Base-by-base conservation (phyloP, 1,140 invertebrate species). In the Ceratina japonica region DNA sequence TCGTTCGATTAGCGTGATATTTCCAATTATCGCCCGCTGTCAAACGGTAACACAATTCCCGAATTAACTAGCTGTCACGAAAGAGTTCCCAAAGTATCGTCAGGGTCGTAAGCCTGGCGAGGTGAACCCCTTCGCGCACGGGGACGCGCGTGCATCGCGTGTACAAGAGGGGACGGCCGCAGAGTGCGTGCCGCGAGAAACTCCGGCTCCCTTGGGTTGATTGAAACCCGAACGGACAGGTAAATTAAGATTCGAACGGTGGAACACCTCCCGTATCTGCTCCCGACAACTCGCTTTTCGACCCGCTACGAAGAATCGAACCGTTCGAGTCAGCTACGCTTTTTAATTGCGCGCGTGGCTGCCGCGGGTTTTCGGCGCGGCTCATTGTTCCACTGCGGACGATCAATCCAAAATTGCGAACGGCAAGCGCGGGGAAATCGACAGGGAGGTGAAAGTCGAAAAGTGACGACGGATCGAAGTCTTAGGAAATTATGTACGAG, bases 51-150 rank as follows among this genome's bases (percentile, higher is more conserved):
- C 72, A 83, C 68, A 71, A 71, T 51, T 75, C 58, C 75, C 59
- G 83, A 84, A 84, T 85, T 84, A 85, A 85, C 79, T 74, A 85
- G 79, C 78, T 81, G 82, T 81, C 82, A 84, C 27, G 74, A 84
- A 81, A 81, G 79, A 85, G 71, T 85, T 84, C 72, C 52, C 65
- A 52, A 75, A 82, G 72, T 37, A 54, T 71, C 37, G 58, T 24
- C 37, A 44, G 37, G 37, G 37, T 8, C 37, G 37, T 44, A 4
- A 70, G 52, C 24, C 22, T 82, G 69, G 51, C 65, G 37, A 20
- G 74, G 24, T 49, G 22, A 76, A 63, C 58, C 22, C 64, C 75
- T 80, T 37, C 31, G 10, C 24, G 37, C 51, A 24, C 10, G 22
- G 10, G 69, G 10, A 18, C 22, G 56, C 27, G 61, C 65, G 15